Percentiles rank a stretch among this genome's conserved stretches.
phyloP scores from a whole-genome alignment of 2,113 vertebrate species.

The Lontra canadensis region DNA sequence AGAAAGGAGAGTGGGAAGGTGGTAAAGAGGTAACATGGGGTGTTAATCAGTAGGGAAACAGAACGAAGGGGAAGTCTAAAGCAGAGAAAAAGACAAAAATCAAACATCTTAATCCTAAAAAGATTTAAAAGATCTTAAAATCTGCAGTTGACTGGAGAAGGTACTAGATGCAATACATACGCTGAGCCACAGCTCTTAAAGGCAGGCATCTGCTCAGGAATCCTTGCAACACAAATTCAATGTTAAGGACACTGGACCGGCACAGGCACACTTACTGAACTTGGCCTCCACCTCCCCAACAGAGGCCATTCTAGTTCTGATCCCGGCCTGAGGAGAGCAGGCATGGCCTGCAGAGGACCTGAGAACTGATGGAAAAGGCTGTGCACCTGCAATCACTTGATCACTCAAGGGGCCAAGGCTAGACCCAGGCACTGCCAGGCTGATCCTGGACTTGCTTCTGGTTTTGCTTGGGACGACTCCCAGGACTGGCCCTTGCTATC shows the following conservation, averaged over 20 bases:
- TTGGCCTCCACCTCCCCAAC: neutral
- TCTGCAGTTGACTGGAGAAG: neutral
- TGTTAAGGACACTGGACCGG: neutral
- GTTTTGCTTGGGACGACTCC: neutral
- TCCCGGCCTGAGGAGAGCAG: neutral
- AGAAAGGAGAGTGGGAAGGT: neutral
- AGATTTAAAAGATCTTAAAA: neutral
- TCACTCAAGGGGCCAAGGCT: neutral
- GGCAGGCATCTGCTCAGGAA: neutral
- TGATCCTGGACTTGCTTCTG: neutral
- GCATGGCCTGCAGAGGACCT: neutral
- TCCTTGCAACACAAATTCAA: neutral
- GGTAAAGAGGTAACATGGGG: neutral
- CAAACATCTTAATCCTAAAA: neutral
- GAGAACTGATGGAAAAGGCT: neutral
- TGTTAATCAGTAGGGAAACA: neutral
- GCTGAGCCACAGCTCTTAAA: neutral
- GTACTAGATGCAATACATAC: fast-evolving
- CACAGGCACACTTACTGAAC: neutral
- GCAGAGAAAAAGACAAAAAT: neutral
- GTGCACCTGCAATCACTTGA: neutral
- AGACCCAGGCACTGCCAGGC: neutral
- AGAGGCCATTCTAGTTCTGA: neutral
- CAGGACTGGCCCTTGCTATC: neutral
- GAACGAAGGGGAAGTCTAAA: neutral